Conservation (phyloP, 2,888 invertebrate species). For the Norana najaformis region DNA sequence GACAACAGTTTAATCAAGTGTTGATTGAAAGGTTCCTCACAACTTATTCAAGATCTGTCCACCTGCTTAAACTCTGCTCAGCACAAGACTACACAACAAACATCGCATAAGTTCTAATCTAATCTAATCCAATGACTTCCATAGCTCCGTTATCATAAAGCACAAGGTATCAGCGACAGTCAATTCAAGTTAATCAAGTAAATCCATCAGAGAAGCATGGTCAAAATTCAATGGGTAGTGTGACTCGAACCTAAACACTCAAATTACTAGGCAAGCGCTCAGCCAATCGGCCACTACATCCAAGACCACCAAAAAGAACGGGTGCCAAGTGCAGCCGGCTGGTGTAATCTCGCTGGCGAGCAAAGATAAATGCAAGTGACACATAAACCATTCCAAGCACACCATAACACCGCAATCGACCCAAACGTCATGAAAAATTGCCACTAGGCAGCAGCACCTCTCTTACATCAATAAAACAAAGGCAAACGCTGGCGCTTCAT, state of each 20-base stretch:
- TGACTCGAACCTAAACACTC: background rate
- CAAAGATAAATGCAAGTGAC: background rate
- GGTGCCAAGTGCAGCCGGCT: background rate
- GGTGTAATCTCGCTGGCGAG: conserved; percentile 3
- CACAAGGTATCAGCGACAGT: too few species aligned
- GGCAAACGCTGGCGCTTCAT: too few species aligned
- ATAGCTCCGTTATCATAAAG: background rate
- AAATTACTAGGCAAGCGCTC: background rate
- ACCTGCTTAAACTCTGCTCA: background rate
- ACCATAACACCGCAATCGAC: background rate
- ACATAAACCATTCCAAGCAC: background rate
- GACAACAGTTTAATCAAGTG: background rate
- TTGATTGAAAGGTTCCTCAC: background rate
- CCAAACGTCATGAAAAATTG: conserved; percentile 3
- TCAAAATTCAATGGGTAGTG: background rate
- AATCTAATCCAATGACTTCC: background rate
- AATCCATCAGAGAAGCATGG: background rate
- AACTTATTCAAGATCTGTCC: background rate
- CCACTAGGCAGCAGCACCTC: background rate
- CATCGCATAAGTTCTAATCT: background rate
- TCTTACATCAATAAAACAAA: too few species aligned
- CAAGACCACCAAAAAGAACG: background rate
- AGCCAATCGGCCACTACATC: background rate
- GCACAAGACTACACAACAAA: background rate
- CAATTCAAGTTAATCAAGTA: background rate